Percentiles rank a stretch among this genome's conserved stretches.
Evolutionary conservation across 2,113 vertebrate genomes (phyloP).

Genomic region (Leucopternis melanops): DNA sequence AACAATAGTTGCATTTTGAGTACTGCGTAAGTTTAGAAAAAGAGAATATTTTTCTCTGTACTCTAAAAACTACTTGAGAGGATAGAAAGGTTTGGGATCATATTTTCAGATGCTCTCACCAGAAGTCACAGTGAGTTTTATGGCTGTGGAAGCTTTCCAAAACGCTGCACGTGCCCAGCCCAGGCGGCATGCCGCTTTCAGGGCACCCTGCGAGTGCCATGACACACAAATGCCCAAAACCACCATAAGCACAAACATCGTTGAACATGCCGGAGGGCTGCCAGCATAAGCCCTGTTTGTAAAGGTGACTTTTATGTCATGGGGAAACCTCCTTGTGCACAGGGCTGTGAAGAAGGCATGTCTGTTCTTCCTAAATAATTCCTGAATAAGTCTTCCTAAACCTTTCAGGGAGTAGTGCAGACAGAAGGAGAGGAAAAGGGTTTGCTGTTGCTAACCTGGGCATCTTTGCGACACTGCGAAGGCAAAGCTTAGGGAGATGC

Average conservation of each 20-base stretch:
- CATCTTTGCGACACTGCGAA: accelerated
- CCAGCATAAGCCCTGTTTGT: not conserved
- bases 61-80: not conserved
- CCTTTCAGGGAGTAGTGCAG: not conserved
- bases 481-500: not conserved
- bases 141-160: not conserved
- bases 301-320: not conserved
- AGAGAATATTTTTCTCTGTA: not conserved
- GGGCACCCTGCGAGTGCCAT: not conserved
- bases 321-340: not conserved
- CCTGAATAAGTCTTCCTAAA: not conserved
- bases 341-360: not conserved
- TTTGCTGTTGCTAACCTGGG: not conserved
- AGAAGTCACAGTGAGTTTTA: not conserved
- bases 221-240: not conserved
- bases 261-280: not conserved
- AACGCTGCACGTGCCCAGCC: not conserved
- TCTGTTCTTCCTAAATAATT: not conserved
- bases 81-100: not conserved
- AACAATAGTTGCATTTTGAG: not conserved
- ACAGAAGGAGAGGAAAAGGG: not conserved
- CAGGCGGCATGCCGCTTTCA: accelerated
- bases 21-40: not conserved
- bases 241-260: accelerated
- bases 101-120: not conserved